phyloP scores from a whole-genome alignment of 2,113 vertebrate genomes.

The Bambusicola thoracicus region DNA sequence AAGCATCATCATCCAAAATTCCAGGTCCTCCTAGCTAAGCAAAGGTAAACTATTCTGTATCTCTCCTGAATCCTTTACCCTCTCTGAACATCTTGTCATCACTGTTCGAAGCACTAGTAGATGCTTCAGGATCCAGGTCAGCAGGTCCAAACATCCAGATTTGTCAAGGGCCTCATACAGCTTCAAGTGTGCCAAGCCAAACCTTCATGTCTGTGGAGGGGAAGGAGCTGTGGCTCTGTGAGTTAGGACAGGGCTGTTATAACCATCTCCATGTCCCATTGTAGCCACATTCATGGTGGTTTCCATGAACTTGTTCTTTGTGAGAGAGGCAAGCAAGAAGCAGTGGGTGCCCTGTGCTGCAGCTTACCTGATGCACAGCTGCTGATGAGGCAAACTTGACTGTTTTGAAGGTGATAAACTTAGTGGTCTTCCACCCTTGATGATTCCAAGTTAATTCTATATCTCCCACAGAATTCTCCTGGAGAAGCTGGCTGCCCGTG shows the following conservation, averaged over 20 bases:
- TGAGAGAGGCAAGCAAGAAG: background rate
- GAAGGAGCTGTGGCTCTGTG: background rate
- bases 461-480: no score
- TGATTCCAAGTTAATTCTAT: no score
- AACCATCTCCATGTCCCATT: accelerated
- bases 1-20: background rate
- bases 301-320: background rate
- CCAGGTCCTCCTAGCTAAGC: background rate
- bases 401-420: accelerated
- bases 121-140: background rate
- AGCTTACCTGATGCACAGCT: background rate
- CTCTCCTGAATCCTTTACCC: background rate
- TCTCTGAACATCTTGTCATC: background rate
- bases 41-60: background rate
- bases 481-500: no score
- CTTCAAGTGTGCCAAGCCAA: accelerated
- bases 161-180: background rate
- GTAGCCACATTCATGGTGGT: background rate
- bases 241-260: background rate
- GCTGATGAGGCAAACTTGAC: background rate
- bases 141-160: accelerated
- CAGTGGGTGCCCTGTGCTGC: background rate
- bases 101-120: background rate
- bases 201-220: background rate
- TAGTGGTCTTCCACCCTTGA: background rate